Conservation (phyloP, 2,888 invertebrate genomes). For the Parnassius apollo region DNA sequence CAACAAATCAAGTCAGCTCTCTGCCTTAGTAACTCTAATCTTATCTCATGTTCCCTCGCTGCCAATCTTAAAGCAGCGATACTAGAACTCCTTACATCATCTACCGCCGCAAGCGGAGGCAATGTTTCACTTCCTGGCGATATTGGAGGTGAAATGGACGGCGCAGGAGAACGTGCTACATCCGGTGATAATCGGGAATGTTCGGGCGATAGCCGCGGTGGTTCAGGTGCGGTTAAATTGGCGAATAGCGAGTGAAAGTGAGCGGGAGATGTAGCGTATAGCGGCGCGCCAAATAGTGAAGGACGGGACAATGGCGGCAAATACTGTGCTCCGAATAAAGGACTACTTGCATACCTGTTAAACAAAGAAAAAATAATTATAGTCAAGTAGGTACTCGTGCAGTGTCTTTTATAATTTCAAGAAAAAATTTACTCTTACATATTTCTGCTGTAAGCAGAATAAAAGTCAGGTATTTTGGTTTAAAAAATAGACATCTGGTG, state of each 20-base stretch:
- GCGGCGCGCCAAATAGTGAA: conserved; percentile 66
- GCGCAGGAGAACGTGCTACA: conserved; percentile 55
- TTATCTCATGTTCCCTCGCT: conserved; percentile 93
- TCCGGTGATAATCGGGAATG: conserved; percentile 55
- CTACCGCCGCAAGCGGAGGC: conserved; percentile 67
- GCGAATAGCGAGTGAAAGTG: conserved; percentile 94
- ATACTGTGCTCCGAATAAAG: conserved; percentile 69
- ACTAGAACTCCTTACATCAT: conserved; percentile 91
- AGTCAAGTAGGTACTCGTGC: too few species aligned
- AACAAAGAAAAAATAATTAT: not conserved
- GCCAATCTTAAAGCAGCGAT: conserved; percentile 93
- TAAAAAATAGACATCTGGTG: too few species aligned
- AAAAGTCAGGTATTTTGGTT: too few species aligned
- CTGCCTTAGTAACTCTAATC: conserved; percentile 88
- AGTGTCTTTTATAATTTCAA: too few species aligned
- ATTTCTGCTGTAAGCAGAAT: too few species aligned
- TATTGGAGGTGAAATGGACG: conserved; percentile 78
- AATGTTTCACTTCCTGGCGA: conserved; percentile 76
- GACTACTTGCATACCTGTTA: conserved; percentile 68
- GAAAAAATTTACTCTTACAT: too few species aligned
- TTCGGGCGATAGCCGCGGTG: conserved; percentile 63
- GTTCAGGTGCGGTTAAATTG: conserved; percentile 84
- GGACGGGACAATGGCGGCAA: conserved; percentile 64
- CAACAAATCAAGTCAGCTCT: conserved; percentile 79
- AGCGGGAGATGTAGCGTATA: conserved; percentile 71